Base-by-base conservation (phyloP, 2,797 vertebrate genomes). In the Siniperca obscura region DNA sequence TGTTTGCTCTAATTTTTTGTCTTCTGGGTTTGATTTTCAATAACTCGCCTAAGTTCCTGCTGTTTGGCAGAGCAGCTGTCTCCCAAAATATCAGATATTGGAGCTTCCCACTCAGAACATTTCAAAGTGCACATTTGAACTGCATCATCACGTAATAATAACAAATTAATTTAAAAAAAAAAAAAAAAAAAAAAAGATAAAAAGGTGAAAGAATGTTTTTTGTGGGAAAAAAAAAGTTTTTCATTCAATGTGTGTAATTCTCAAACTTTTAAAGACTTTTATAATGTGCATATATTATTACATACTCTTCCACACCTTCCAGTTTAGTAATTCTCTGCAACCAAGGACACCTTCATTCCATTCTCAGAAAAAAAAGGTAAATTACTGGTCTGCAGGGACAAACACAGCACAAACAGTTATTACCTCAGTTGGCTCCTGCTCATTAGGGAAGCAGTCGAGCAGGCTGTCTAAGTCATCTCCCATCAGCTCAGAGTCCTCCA, bases 391-490 rank as follows among this genome's bases (percentile, higher is more conserved):
- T 78, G 11, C n/a, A 76, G 71, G 48, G 21, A 65, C 19, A 62
- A 61, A 55, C 21, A 2, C 56, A 64, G 19, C 46, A 53, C 36
- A 44, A 48, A 68, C 55, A 82, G 30, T 6, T 9, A 48, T 56
- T 12, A 93, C 95, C 92, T 86, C 74, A 3, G 77, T 5, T n/a
- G 84, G 30, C 5, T 83, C 86, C 0, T 83, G 81, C 34, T 90
- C 84, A 12, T 84, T 74, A 1, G 92, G 78, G 34, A 94, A 73
- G 53, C 94, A 95, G 92, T 99, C 98, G 50, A 99, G 95, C 52
- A 98, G 95, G 7, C 93, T 96, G 91, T 99, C 98, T 77, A 99
- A 85, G 89, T 99, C 98, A 1, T 98, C 97, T 57, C 97, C 98
- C 57, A 98, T 96, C 83, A 98, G 90, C 55, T 97, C 98, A 0